Conservation (phyloP, 2,797 vertebrate genomes). For the Bufotes viridis region DNA sequence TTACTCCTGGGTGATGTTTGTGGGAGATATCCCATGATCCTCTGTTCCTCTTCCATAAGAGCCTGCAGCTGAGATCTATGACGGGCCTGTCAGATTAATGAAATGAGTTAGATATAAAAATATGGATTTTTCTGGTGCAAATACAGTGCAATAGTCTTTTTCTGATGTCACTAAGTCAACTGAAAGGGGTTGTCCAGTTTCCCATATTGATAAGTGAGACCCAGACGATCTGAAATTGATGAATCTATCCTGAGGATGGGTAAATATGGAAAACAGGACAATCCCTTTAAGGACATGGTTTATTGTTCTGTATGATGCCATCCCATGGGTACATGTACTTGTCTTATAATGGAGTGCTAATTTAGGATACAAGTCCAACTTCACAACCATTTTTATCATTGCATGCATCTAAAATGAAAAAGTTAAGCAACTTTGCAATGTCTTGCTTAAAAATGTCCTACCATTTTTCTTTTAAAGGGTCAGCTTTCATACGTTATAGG, state of each 20-base stretch:
- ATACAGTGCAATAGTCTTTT: background rate
- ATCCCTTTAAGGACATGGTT: background rate
- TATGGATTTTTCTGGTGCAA: background rate
- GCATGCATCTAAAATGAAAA: background rate
- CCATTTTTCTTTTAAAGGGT: no score
- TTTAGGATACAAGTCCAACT: background rate
- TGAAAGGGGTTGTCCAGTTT: no score
- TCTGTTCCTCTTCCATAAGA: constrained; percentile 77
- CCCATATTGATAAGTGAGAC: no score
- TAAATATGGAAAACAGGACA: no score
- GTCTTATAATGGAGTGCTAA: no score
- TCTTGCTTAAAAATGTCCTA: background rate
- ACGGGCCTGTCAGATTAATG: constrained; percentile 75
- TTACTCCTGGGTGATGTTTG: constrained; percentile 72
- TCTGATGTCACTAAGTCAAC: no score
- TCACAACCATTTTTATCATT: background rate
- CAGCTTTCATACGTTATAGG: no score
- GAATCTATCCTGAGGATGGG: no score
- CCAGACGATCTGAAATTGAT: no score
- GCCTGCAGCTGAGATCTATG: constrained; percentile 85
- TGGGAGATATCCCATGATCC: constrained; percentile 67
- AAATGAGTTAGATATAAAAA: background rate
- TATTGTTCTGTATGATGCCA: background rate
- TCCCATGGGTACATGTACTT: no score
- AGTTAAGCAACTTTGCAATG: background rate